Base-by-base conservation (phyloP, 2,797 vertebrate genomes). In the Cynodonichthys magdalenae region DNA sequence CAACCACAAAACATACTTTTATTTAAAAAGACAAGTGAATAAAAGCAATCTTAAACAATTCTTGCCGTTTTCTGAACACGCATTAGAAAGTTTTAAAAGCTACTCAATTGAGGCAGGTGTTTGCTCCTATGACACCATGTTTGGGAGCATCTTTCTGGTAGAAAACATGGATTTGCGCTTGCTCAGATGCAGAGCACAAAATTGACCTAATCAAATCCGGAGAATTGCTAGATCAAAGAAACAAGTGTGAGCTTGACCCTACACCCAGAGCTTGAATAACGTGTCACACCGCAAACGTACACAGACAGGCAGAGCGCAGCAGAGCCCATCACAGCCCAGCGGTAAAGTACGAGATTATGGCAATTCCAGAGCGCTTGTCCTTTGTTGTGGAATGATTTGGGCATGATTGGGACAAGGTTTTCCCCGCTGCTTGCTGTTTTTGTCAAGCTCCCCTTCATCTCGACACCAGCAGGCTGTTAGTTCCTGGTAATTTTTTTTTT, bases 351-450 rank as follows among this genome's bases (percentile, higher is more conserved):
- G 15, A 86, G 87, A 88, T 89, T 87, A 90, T 64, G 67, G 80
- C 80, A 73, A 78, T 88, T 90, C 76, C 46, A 48, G 57, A 73
- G 71, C 63, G 61, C 66, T 81, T 80, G 77, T 81, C 84, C 90
- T 93, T 93, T 92, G 90, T 92, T 91, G 86, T 84, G 73, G 68
- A 87, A 91, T 87, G 85, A 89, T 87, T 87, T 85, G 81, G 81
- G 73, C 83, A 88, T 84, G 84, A 90, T 85, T 86, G 82, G 77
- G 77, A 79, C 79, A 68, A 62, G 82, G 53, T 85, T 86, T 80
- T 57, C 63, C 63, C 73, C 34, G 58, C 74, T 52, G 56, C 79
- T 72, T 48, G 73, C 79, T 77, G 84, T 73, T 83, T 24, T 77
- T 71, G 63, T 58, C n/a, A 19, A 71, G 56, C 81, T 75, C 66